Percentiles rank a stretch among this genome's conserved stretches.
These are phyloP conservation scores for Leptopilina myrica DNA, from an alignment of 2,888 invertebrate genomes.

Conservation along the genomic window DNA sequence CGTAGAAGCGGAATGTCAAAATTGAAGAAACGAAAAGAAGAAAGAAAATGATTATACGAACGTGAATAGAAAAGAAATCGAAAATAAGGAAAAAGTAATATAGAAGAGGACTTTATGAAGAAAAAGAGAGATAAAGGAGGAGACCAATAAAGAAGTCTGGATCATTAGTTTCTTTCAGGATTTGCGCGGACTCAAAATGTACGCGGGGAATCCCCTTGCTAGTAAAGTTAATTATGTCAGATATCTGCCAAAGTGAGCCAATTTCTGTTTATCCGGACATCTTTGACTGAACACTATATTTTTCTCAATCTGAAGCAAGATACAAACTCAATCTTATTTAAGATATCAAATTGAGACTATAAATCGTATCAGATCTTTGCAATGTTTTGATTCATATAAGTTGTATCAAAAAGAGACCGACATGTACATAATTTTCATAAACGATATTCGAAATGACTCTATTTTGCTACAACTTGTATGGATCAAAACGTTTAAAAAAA, in stretches of 20 bases:
- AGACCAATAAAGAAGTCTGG: slow-evolving; percentile 23
- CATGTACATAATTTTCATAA: too few species aligned
- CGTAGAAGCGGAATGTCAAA: background rate
- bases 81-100: background rate
- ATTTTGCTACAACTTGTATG: too few species aligned
- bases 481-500: too few species aligned
- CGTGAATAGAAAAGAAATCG: slow-evolving; percentile 7
- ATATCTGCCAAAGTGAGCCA: slow-evolving; percentile 21
- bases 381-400: too few species aligned
- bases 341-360: too few species aligned
- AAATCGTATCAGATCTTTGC: too few species aligned
- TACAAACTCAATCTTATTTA: background rate
- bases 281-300: slow-evolving; percentile 10
- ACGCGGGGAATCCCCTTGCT: slow-evolving; percentile 12
- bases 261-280: slow-evolving; percentile 28
- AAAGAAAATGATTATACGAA: slow-evolving; percentile 22
- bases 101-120: slow-evolving; percentile 8
- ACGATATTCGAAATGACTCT: too few species aligned
- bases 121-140: slow-evolving; percentile 13
- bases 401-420: too few species aligned
- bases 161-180: slow-evolving; percentile 32
- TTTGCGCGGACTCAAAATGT: slow-evolving; percentile 31
- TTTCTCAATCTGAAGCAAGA: background rate
- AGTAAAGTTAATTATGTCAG: slow-evolving; percentile 34
- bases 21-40: background rate